Conservation (phyloP, 2,113 vertebrate genomes). For the Nycticebus coucang region DNA sequence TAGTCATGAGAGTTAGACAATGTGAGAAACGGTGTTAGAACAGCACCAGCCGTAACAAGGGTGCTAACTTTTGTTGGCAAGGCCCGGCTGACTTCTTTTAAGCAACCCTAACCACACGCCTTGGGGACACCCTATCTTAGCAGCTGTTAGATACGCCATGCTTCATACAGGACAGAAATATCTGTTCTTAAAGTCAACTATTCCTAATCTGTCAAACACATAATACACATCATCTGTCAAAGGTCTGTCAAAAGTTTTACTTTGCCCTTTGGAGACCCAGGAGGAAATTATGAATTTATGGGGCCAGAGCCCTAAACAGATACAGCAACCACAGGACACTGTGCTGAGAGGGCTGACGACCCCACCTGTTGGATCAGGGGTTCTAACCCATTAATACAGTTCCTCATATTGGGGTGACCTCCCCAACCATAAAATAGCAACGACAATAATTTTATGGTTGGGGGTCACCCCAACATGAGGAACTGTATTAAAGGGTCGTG, state of each 20-base stretch:
- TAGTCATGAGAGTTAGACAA: neutral
- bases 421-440: too few species aligned
- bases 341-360: neutral
- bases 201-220: neutral
- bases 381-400: too few species aligned
- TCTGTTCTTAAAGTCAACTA: constrained; percentile 55
- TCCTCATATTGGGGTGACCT: too few species aligned
- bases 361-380: constrained; percentile 44
- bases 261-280: constrained; percentile 10
- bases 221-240: too few species aligned
- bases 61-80: neutral
- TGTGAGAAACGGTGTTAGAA: neutral
- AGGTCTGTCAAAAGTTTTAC: constrained; percentile 22
- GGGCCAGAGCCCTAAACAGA: neutral
- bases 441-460: too few species aligned
- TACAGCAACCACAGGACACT: neutral
- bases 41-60: neutral
- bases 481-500: too few species aligned
- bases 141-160: constrained; percentile 18
- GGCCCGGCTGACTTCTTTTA: constrained; percentile 36
- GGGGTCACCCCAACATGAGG: too few species aligned
- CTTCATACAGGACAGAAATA: neutral
- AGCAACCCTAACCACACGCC: neutral
- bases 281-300: constrained; percentile 58
- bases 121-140: constrained; percentile 34